Percentiles rank a stretch among this genome's conserved stretches.
phyloP scores from a whole-genome alignment of 2,113 vertebrate genomes.

The Mastomys coucha region DNA sequence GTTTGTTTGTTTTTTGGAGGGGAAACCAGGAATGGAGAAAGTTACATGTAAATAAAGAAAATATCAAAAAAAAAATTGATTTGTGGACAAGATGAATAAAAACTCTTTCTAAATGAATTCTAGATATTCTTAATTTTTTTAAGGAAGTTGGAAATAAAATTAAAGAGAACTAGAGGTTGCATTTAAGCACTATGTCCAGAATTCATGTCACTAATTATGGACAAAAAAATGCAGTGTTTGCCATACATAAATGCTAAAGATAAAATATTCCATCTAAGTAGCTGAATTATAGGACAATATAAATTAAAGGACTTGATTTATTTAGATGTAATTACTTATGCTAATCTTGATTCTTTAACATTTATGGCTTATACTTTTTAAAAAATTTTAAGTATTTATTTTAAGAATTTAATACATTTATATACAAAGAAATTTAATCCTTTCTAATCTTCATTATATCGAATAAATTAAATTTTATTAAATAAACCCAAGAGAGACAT shows the following conservation, averaged over 20 bases:
- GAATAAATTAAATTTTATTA: background rate
- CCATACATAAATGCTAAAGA: background rate
- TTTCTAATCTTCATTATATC: background rate
- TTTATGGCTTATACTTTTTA: background rate
- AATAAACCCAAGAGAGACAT: background rate
- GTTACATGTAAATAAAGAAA: too few species aligned
- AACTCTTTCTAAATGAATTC: background rate
- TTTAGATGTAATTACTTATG: background rate
- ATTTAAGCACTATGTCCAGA: background rate
- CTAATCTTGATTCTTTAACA: background rate
- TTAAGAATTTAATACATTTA: background rate
- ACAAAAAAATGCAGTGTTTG: background rate
- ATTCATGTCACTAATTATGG: background rate
- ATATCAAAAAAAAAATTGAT: background rate
- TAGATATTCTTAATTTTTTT: background rate
- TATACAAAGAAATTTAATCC: background rate
- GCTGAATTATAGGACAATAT: background rate
- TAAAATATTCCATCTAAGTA: background rate
- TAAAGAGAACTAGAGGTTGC: background rate
- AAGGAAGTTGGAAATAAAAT: background rate
- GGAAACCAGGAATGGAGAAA: too few species aligned
- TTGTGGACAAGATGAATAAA: background rate
- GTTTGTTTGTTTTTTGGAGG: too few species aligned
- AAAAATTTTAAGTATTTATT: background rate
- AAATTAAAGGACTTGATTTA: background rate